Evolutionary conservation across 2,888 invertebrate genomes (phyloP).

Genomic region (Calliphora vomitoria): DNA sequence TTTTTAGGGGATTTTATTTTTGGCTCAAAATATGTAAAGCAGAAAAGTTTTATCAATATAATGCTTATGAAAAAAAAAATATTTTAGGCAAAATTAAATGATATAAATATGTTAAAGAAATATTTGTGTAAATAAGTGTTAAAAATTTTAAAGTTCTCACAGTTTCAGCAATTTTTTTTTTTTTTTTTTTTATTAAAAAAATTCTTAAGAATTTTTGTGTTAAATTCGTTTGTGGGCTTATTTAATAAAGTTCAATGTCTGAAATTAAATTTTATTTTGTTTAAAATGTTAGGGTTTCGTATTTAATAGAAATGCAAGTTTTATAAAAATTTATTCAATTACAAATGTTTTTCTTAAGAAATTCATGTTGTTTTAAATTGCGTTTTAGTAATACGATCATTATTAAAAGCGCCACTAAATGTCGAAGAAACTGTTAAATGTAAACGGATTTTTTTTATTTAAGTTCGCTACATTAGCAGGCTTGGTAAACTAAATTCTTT

Average conservation of each 20-base stretch:
- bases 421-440: not conserved
- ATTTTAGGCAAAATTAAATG: not conserved
- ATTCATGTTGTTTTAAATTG: slow-evolving; percentile 40
- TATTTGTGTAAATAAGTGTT: not conserved
- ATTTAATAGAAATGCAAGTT: slow-evolving; percentile 13
- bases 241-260: slow-evolving; percentile 41
- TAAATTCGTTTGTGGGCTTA: not conserved
- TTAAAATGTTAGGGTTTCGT: slow-evolving; percentile 5
- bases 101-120: not conserved
- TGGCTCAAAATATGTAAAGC: not conserved
- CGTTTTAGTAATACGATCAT: slow-evolving; percentile 49
- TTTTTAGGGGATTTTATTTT: slow-evolving; percentile 7
- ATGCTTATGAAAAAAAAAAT: not conserved
- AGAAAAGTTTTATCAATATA: slow-evolving; percentile 65
- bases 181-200: not conserved
- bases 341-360: slow-evolving; percentile 58
- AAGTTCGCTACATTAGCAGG: not conserved
- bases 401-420: slow-evolving; percentile 56
- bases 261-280: not conserved
- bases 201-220: slow-evolving; percentile 1
- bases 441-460: not conserved
- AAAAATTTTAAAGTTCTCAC: not conserved
- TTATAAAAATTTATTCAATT: slow-evolving; percentile 26
- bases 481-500: not conserved
- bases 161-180: not conserved